Base-by-base conservation (phyloP, 1,140 invertebrate species). In the Nymphalis io region DNA sequence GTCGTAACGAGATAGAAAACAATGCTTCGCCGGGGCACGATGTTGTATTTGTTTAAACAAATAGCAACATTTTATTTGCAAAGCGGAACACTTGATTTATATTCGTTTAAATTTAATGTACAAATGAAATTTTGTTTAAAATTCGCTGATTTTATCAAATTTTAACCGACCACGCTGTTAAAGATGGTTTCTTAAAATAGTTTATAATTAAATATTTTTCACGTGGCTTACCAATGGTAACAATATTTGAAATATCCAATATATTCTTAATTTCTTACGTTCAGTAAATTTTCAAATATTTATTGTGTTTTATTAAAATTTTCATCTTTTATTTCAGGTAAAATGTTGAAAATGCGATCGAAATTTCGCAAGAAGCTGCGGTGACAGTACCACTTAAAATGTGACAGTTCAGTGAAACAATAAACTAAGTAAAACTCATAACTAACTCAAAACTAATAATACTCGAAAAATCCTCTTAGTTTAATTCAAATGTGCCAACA, bases 351-450 rank as follows among this genome's bases (percentile, higher is more conserved):
- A 60, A 59, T 68, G 57, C 72, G 75, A 15, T 75, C 77, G 69
- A 87, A 86, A 70, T 81, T 86, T 27, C 80, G 86, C 6, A 87
- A 83, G 70, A 87, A 77, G 82, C 55, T 75, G 21, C 80, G 80
- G 76, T 88, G 82, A 83, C 48, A 67, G 62, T 70, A 21, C 51
- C 11, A 55, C 11, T 23, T 68, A 84, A 72, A 57, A 88, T 88
- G 84, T 87, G 83, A 88, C 80, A 80, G 68, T 79, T 38, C 58
- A 75, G 64, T 78, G 69, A 69, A 55, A 62, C 76, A 68, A 51
- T 63, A 75, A 78, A 64, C 64, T 60, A 46, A 71, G 18, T 59
- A 27, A 69, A 70, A 72, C 63, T 55, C 15, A 13, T 20, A 46
- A 16, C 44, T 46, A 21, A 53, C 48, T 55, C 51, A 64, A 55